phyloP scores from a whole-genome alignment of 2,888 invertebrate species.

The Isotomurus palustris region DNA sequence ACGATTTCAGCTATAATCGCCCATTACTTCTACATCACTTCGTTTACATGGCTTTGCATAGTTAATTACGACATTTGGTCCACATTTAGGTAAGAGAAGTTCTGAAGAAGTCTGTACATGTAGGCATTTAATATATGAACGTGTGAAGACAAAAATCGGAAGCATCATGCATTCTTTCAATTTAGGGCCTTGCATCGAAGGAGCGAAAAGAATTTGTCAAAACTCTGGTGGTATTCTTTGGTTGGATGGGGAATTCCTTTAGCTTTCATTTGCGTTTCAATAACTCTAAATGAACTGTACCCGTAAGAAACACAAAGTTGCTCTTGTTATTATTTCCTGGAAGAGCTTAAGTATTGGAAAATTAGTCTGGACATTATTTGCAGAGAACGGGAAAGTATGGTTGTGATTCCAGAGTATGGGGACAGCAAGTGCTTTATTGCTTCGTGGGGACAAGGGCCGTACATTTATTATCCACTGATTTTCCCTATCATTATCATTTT shows the following conservation, averaged over 20 bases:
- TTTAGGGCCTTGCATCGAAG: too few relatives aligned
- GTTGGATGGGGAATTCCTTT: background rate
- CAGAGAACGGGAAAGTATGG: slow-evolving; percentile 3
- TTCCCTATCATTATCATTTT: background rate
- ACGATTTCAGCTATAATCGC: background rate
- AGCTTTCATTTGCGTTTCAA: background rate
- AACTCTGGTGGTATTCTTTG: too few relatives aligned
- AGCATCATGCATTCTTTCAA: too few relatives aligned
- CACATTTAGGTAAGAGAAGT: background rate
- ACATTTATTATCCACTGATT: background rate
- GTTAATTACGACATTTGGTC: slow-evolving; percentile 1
- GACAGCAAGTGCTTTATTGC: background rate
- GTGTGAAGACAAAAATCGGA: too few relatives aligned
- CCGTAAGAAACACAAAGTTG: background rate
- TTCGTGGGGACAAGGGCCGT: background rate
- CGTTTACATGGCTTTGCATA: background rate
- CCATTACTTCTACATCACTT: background rate
- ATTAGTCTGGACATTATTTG: background rate
- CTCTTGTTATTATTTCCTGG: too few relatives aligned
- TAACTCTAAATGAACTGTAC: background rate
- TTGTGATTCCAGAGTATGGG: background rate
- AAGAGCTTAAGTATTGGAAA: too few relatives aligned
- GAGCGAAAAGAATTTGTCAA: too few relatives aligned
- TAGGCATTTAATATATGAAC: too few relatives aligned
- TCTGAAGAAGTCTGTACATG: too few relatives aligned